phyloP scores from a whole-genome alignment of 2,797 vertebrate genomes.

The Phrynocephalus guinanensis region DNA sequence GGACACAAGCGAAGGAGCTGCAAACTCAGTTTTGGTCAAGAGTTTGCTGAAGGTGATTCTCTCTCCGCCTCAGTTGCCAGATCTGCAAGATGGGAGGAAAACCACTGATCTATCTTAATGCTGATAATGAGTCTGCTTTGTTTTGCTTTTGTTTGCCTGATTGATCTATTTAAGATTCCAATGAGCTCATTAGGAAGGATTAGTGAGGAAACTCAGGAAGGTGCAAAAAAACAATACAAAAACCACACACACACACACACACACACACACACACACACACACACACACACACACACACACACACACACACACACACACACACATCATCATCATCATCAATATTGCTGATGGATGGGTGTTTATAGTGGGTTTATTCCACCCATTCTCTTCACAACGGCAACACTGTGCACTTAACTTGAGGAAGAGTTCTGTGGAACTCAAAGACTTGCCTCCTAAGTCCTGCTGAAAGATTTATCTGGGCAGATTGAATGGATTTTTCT shows the following conservation, averaged over 20 bases:
- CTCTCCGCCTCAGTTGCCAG: too few relatives aligned
- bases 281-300: too few relatives aligned
- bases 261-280: too few relatives aligned
- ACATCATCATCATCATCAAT: too few relatives aligned
- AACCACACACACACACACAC: too few relatives aligned
- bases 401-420: background rate
- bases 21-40: background rate
- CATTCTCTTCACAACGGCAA: too few relatives aligned
- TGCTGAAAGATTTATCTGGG: background rate
- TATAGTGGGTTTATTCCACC: too few relatives aligned
- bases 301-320: too few relatives aligned
- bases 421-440: background rate
- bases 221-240: too few relatives aligned
- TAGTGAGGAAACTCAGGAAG: background rate
- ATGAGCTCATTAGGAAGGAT: background rate
- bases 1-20: background rate
- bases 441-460: background rate
- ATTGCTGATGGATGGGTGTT: too few relatives aligned
- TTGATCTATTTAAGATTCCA: background rate
- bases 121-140: background rate
- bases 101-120: background rate
- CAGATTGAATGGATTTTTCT: background rate
- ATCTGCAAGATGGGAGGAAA: background rate
- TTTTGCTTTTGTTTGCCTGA: background rate
- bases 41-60: background rate